Conservation (phyloP, 2,113 vertebrate species). For the Alethe castanea region DNA sequence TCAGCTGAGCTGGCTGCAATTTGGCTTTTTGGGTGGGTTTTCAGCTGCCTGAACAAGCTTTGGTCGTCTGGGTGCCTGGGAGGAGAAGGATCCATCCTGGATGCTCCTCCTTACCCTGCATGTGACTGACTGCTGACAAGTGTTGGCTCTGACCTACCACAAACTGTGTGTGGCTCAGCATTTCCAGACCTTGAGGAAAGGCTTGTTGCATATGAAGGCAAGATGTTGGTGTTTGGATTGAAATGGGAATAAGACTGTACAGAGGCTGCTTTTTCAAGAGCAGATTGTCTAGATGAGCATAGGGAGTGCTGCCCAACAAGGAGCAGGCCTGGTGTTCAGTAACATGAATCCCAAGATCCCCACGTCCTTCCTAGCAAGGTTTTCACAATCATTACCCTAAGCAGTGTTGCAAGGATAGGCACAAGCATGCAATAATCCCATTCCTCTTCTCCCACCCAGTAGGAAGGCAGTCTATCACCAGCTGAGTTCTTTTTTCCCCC, state of each 20-base stretch:
- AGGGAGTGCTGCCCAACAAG: not conserved
- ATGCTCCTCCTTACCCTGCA: not conserved
- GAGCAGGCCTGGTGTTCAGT: not conserved
- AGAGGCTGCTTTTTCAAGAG: not conserved
- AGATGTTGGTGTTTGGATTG: not conserved
- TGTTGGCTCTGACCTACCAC: not conserved
- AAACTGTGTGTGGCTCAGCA: not conserved
- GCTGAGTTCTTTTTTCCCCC: rapidly evolving
- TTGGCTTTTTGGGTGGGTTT: not conserved
- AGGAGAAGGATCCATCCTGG: not conserved
- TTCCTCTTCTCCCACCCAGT: not conserved
- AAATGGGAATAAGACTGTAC: not conserved
- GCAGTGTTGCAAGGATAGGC: not conserved
- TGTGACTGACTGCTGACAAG: not conserved
- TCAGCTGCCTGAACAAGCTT: not conserved
- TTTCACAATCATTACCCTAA: not conserved
- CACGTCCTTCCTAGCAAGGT: not conserved
- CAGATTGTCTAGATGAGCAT: not conserved
- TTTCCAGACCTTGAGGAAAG: not conserved
- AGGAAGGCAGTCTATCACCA: not conserved
- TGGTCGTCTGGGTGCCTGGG: not conserved
- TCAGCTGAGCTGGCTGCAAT: not conserved
- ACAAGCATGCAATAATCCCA: not conserved
- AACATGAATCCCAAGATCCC: not conserved
- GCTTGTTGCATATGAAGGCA: not conserved